Percentiles rank a stretch among this genome's conserved stretches.
Evolutionary conservation across 2,113 vertebrate genomes (phyloP).

Genomic region (Megaceryle torquata): DNA sequence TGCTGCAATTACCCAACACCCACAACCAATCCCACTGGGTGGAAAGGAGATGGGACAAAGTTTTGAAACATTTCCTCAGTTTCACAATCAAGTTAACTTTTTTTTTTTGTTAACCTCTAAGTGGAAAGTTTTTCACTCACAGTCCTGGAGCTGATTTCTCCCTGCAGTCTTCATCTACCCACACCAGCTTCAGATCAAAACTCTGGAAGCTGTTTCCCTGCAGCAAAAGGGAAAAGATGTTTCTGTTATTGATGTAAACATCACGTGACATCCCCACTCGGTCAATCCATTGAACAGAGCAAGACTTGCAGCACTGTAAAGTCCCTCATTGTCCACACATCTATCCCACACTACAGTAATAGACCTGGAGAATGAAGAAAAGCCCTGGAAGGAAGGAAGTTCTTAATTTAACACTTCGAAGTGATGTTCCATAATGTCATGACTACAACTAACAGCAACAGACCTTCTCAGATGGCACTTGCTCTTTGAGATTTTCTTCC

Average conservation of each 20-base stretch:
- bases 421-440: background rate
- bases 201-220: slow-evolving; percentile 69
- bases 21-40: background rate
- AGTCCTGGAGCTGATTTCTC: background rate
- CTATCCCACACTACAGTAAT: fast-evolving
- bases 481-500: background rate
- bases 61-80: background rate
- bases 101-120: background rate
- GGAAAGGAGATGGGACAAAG: background rate
- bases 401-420: background rate
- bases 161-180: slow-evolving; percentile 53
- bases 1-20: no score
- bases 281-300: background rate
- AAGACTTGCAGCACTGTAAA: background rate
- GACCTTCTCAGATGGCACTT: background rate
- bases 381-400: background rate
- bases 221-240: background rate
- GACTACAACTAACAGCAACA: background rate
- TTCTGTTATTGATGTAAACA: background rate
- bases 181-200: slow-evolving; percentile 77
- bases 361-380: background rate
- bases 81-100: background rate
- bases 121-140: slow-evolving; percentile 44
- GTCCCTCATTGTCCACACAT: background rate
- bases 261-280: background rate